phyloP scores from a whole-genome alignment of 2,113 vertebrate species.

The Gobius niger region DNA sequence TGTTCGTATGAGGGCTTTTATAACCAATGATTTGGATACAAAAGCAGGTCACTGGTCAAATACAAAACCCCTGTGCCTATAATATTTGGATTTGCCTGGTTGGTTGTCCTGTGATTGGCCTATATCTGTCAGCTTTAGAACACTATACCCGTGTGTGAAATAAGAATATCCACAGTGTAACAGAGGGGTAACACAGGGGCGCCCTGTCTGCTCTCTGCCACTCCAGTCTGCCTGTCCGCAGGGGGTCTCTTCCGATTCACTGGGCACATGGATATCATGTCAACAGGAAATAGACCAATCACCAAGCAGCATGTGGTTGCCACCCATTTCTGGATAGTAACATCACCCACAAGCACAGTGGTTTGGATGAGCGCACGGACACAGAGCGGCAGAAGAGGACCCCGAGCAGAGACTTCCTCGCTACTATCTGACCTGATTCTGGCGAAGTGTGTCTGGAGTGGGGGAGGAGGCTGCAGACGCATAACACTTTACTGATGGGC shows the following conservation, averaged over 20 bases:
- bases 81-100: slow-evolving; percentile 24
- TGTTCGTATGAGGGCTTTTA: too few species aligned
- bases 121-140: slow-evolving; percentile 59
- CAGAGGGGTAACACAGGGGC: slow-evolving; percentile 40
- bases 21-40: neutral
- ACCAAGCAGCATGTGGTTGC: slow-evolving; percentile 27
- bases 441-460: slow-evolving; percentile 35
- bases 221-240: slow-evolving; percentile 55
- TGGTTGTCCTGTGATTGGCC: slow-evolving; percentile 40
- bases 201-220: slow-evolving; percentile 56
- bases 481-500: slow-evolving; percentile 63
- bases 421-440: slow-evolving; percentile 64
- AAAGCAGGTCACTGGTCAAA: slow-evolving; percentile 12
- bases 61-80: neutral
- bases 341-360: slow-evolving; percentile 33
- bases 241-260: slow-evolving; percentile 65
- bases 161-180: slow-evolving; percentile 38
- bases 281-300: slow-evolving; percentile 66
- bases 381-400: slow-evolving; percentile 50
- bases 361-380: slow-evolving; percentile 15
- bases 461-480: slow-evolving; percentile 49
- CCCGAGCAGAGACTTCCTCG: slow-evolving; percentile 44
- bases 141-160: slow-evolving; percentile 26
- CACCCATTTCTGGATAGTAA: slow-evolving; percentile 54
- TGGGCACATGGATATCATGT: slow-evolving; percentile 53